A percentile compares a stretch with the other conserved stretches of the same genome.
These are phyloP conservation scores for Mus spretus DNA, from an alignment of 2,797 vertebrate species.

Conservation along the genomic window DNA sequence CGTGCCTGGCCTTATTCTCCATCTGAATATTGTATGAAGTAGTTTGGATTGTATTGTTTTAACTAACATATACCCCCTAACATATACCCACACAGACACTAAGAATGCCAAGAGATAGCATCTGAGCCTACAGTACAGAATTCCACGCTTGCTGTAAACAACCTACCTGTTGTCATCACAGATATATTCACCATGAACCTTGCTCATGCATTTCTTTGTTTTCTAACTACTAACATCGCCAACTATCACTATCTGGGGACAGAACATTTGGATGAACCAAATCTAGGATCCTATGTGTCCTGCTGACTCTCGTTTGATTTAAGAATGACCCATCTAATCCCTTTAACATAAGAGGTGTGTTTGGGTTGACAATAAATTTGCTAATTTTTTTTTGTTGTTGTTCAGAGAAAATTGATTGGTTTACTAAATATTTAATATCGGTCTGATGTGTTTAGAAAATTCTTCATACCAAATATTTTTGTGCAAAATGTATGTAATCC, in stretches of 20 bases:
- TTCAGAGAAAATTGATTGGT: constrained; percentile 4
- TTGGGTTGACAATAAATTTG: neutral
- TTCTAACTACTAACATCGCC: neutral
- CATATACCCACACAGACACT: neutral
- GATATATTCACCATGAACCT: neutral
- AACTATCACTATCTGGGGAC: neutral
- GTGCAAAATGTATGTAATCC: constrained; percentile 87
- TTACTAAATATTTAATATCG: neutral
- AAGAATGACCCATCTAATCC: neutral
- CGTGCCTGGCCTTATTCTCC: neutral
- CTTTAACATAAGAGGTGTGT: neutral
- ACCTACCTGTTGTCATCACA: neutral
- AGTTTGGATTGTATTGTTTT: neutral
- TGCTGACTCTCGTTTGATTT: neutral
- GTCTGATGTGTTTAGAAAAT: neutral
- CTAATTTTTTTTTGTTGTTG: neutral
- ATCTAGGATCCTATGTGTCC: neutral
- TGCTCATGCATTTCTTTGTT: neutral
- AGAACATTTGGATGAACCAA: neutral
- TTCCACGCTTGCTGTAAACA: neutral
- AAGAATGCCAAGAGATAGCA: neutral
- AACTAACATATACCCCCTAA: too few relatives aligned
- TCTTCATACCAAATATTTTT: constrained; percentile 88
- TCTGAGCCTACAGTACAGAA: neutral
- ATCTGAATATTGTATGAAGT: neutral